Evolutionary conservation across 2,797 vertebrate genomes (phyloP), one percentile per base, ranked within the genome.

Genomic region (Lithobates sylvaticus): DNA sequence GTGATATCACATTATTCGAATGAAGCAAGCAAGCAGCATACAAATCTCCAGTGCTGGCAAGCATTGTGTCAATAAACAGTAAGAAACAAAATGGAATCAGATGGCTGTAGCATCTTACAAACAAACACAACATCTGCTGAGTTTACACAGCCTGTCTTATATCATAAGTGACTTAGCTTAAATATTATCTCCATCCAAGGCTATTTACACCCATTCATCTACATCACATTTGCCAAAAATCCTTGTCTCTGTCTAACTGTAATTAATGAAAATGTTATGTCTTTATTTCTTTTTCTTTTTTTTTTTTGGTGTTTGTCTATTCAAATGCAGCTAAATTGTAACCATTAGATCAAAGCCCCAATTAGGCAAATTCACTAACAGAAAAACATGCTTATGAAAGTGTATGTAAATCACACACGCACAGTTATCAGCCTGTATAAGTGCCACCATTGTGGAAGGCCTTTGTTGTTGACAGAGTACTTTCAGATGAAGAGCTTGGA

Each of bases 51-150:
- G 74, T 71, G 50, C 36, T 77, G 75, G 10, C 12, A n/a, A 12
- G 64, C 50, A 78, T 77, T 73, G 72, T 72, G 79, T 77, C 80
- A 83, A 64, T 64, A 83, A 86, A 86, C 78, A 64, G 21, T 70
- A 76, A 78, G 58, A 76, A 75, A 54, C 65, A 86, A 58, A 81
- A 76, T 58, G 64, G 44, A 86, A 72, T 86, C 85, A 78, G 74
- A 83, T 86, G 85, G 3, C 44, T 65, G 74, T 70, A 77, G 74
- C 23, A 32, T 86, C 7, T 71, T 47, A 27, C 32, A 81, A 70
- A 71, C 84, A 81, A 76, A 71, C 32, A 68, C 21, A 85, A 74
- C 78, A 76, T 76, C 78, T 86, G 84, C 70, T 68, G 72, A 76
- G 65, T 70, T 27, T 84, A 84, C 23, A 50, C n/a, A 29, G 10